Base-by-base conservation (phyloP, 2,797 vertebrate species). In the Chanos chanos region DNA sequence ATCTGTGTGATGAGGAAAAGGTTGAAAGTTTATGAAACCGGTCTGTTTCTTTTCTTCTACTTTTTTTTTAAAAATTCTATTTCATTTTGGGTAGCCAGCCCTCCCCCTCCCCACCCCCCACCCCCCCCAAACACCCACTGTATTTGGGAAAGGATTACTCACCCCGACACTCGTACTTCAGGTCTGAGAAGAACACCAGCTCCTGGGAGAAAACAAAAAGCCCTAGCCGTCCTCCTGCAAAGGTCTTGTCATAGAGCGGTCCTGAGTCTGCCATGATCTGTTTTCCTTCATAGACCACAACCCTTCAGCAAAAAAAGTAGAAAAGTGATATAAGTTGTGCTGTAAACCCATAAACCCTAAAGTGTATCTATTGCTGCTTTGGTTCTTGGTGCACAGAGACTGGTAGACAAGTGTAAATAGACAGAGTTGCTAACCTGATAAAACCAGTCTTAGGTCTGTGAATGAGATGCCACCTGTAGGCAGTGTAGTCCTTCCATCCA, bases 121-220 rank as follows among this genome's bases (percentile, higher is more conserved):
- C 36, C 7, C 48, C 43, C 12, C 27, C 19, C 68, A 69, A 68
- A 36, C 66, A 18, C 19, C 34, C 22, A 70, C 21, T 58, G 18
- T n/a, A n/a, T n/a, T n/a, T n/a, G 0, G 6, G 8, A 22, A 22
- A 5, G 13, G 45, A 63, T 39, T 66, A 87, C 94, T 92, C 71
- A 99, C 97, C 97, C 96, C 90, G 90, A 88, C 97, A 99, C 79
- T 99, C 96, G 15, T 98, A 99, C 79, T 96, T 99, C 83, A 99
- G 96, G 74, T 99, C 97, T 33, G 97, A 99, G 89, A 99, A 99
- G 81, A 95, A 99, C 69, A 99, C 91, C 86, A 97, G 89, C 71
- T 99, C 97, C 85, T 99, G 97, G n/a, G 97, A 99, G 84, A 99
- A 99, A 76, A 99, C 97, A 65, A 99, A 99, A 71, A 99, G 86